phyloP scores from a whole-genome alignment of 2,113 vertebrate genomes.

The Rhodinocichla rosea region DNA sequence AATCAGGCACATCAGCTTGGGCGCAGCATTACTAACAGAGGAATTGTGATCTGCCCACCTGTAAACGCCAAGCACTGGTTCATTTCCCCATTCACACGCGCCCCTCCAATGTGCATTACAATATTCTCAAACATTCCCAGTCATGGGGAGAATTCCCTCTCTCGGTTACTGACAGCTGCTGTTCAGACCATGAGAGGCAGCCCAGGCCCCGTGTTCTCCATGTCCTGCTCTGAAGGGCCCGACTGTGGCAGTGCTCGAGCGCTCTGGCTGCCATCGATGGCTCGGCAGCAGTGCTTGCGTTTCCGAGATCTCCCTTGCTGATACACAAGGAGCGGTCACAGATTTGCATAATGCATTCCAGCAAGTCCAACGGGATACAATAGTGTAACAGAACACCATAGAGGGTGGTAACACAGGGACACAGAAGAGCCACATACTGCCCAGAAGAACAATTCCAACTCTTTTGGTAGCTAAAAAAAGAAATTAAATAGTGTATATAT shows the following conservation, averaged over 20 bases:
- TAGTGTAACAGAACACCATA: constrained; percentile 2
- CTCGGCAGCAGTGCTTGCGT: background rate
- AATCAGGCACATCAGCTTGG: background rate
- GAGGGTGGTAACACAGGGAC: background rate
- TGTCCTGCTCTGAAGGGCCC: background rate
- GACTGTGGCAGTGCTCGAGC: background rate
- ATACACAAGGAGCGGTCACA: background rate
- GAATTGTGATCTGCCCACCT: background rate
- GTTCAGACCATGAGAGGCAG: background rate
- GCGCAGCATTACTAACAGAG: background rate
- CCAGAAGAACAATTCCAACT: background rate
- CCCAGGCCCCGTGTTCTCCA: background rate
- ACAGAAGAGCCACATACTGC: background rate
- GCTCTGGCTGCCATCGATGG: background rate
- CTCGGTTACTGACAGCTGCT: background rate
- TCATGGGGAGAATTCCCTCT: background rate
- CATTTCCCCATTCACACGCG: background rate
- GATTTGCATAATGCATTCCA: constrained; percentile 59
- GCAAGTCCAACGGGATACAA: constrained; percentile 45
- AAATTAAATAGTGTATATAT: too few relatives aligned
- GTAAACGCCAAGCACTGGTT: accelerated
- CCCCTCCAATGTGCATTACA: accelerated
- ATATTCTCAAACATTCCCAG: background rate
- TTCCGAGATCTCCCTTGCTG: constrained; percentile 41
- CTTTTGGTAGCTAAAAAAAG: background rate